phyloP scores from a whole-genome alignment of 2,888 invertebrate species.

The Holacanthella duospinosa region DNA sequence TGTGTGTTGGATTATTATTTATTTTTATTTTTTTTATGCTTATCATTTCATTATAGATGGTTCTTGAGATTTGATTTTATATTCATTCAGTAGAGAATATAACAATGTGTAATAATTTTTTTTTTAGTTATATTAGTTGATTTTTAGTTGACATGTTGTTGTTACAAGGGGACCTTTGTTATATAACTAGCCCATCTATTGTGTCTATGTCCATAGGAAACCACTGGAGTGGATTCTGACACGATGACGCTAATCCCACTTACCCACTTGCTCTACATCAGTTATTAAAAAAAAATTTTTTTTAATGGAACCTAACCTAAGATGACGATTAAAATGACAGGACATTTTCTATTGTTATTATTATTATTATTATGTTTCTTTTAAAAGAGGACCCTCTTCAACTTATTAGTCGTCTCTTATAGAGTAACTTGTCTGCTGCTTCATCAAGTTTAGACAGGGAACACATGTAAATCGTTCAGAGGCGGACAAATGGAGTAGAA shows the following conservation, averaged over 20 bases:
- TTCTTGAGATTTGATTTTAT: too few species aligned
- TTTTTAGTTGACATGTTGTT: too few species aligned
- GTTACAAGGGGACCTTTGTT: too few species aligned
- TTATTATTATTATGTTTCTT: neutral
- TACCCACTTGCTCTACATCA: conserved; percentile 3
- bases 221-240: neutral
- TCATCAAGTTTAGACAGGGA: neutral
- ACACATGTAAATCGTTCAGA: neutral
- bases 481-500: too few species aligned
- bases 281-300: neutral
- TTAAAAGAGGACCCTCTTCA: neutral
- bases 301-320: neutral
- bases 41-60: too few species aligned
- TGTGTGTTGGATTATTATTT: too few species aligned
- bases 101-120: too few species aligned
- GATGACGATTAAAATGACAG: too few species aligned
- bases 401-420: neutral
- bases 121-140: too few species aligned
- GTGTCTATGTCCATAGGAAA: neutral
- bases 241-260: conserved; percentile 5
- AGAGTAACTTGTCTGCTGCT: neutral
- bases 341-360: conserved; percentile 1
- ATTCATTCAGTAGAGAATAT: too few species aligned
- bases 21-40: too few species aligned
- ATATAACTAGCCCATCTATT: too few species aligned